phyloP scores from a whole-genome alignment of 1,140 invertebrate species.

The Drosophila pseudoobscura region DNA sequence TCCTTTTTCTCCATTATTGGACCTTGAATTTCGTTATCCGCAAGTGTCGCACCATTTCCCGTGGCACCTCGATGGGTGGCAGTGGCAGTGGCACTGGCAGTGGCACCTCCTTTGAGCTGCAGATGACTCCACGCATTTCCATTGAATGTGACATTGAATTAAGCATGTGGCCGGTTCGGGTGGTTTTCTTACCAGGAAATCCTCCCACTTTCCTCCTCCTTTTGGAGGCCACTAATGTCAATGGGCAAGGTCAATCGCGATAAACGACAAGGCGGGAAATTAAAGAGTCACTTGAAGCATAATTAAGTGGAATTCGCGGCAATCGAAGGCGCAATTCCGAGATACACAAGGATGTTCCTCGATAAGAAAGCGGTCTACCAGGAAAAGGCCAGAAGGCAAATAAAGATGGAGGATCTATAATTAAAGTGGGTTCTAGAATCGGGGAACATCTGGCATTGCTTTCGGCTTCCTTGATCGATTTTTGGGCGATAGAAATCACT shows the following conservation, averaged over 20 bases:
- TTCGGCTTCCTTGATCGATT: background rate
- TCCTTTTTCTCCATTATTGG: conserved; percentile 10
- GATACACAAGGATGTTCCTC: no score
- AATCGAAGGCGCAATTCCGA: conserved; percentile 13
- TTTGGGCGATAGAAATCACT: no score
- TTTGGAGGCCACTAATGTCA: conserved; percentile 49
- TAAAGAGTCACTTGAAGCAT: conserved; percentile 35
- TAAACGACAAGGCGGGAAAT: conserved; percentile 47
- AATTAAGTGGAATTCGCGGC: conserved; percentile 45
- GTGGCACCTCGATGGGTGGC: conserved; percentile 14
- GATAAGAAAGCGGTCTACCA: background rate
- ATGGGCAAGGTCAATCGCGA: conserved; percentile 71
- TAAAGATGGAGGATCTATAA: conserved; percentile 14
- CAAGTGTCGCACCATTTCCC: background rate
- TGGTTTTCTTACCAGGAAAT: conserved; percentile 40
- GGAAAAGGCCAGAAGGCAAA: conserved; percentile 37
- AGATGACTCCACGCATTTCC: conserved; percentile 74
- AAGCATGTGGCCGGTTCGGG: conserved; percentile 21
- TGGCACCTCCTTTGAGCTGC: background rate
- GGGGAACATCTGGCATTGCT: background rate
- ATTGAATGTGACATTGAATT: conserved; percentile 58
- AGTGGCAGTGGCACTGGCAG: no score
- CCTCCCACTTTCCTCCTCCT: background rate
- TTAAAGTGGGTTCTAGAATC: background rate
- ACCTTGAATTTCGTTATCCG: background rate